A percentile compares a stretch with the other conserved stretches of the same genome.
Conservation (phyloP, 2,888 invertebrate genomes). For the Bruchidius siliquastri region DNA sequence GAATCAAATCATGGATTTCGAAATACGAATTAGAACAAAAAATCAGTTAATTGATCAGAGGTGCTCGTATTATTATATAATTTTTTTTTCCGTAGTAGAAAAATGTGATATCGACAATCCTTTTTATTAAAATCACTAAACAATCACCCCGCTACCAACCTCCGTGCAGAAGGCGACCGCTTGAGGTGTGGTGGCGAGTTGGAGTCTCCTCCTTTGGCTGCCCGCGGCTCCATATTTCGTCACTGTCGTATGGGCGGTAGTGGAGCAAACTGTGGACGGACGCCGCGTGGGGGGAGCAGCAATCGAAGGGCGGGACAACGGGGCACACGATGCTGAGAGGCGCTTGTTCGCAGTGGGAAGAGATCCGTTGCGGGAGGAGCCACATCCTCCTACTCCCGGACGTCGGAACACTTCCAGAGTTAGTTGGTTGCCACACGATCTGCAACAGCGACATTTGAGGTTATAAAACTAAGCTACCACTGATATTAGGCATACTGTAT, state of each 20-base stretch:
- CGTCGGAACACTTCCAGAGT: constrained; percentile 69
- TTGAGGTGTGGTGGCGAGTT: constrained; percentile 58
- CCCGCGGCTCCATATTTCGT: constrained; percentile 36
- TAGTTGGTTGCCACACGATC: constrained; percentile 66
- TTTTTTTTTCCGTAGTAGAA: constrained; percentile 1
- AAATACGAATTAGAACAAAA: too few relatives aligned
- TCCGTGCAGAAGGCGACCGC: constrained; percentile 79
- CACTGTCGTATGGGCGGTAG: constrained; percentile 58
- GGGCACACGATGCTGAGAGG: constrained; percentile 14
- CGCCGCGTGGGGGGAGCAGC: constrained; percentile 44
- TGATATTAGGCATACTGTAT: too few relatives aligned
- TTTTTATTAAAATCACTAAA: too few relatives aligned
- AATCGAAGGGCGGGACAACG: constrained; percentile 26
- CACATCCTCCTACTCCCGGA: not conserved
- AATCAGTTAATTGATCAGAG: too few relatives aligned
- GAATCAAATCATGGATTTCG: too few relatives aligned
- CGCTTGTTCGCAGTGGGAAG: constrained; percentile 34
- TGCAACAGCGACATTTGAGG: constrained; percentile 40
- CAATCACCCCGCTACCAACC: constrained; percentile 87
- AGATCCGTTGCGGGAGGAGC: constrained; percentile 46
- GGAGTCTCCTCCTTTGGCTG: constrained; percentile 56
- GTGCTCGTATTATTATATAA: not conserved
- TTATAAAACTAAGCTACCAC: too few relatives aligned
- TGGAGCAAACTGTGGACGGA: constrained; percentile 68
- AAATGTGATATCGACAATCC: too few relatives aligned